Conservation (phyloP, 1,140 invertebrate genomes). For the Gonioctena quinquepunctata region DNA sequence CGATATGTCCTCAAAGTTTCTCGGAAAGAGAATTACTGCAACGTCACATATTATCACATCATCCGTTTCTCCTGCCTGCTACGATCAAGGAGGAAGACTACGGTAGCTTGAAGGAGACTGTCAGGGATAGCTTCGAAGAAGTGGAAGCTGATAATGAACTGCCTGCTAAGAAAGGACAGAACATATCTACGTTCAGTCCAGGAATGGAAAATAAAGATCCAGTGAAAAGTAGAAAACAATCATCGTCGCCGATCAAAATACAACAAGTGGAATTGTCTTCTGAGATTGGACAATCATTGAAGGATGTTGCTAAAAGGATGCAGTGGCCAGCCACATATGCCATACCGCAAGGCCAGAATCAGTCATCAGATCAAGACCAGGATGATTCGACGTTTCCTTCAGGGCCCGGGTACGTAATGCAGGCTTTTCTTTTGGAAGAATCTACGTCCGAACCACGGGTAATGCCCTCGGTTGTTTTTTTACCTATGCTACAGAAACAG, state of each 20-base stretch:
- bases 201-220: conserved; percentile 14
- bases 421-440: conserved; percentile 82
- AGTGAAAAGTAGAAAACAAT: conserved; percentile 55
- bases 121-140: conserved; percentile 42
- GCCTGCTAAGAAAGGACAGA: conserved; percentile 50
- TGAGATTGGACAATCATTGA: conserved; percentile 59
- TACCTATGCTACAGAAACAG: conserved; percentile 85
- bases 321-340: conserved; percentile 65
- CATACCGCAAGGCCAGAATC: conserved; percentile 54
- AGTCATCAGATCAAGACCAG: conserved; percentile 6
- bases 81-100: conserved; percentile 54
- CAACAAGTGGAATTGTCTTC: conserved; percentile 55
- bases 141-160: conserved; percentile 39
- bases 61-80: conserved; percentile 63
- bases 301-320: conserved; percentile 61
- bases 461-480: conserved; percentile 86
- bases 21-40: conserved; percentile 62
- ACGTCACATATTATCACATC: conserved; percentile 63
- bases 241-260: conserved; percentile 24
- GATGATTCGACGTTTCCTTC: conserved; percentile 30
- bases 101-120: conserved; percentile 35
- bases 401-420: conserved; percentile 65
- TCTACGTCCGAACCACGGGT: conserved; percentile 59
- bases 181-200: conserved; percentile 35
- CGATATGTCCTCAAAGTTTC: conserved; percentile 64